Percentiles rank a stretch among this genome's conserved stretches.
Evolutionary conservation across 2,888 invertebrate genomes (phyloP).

Genomic region (Chloroclystis v-ata): DNA sequence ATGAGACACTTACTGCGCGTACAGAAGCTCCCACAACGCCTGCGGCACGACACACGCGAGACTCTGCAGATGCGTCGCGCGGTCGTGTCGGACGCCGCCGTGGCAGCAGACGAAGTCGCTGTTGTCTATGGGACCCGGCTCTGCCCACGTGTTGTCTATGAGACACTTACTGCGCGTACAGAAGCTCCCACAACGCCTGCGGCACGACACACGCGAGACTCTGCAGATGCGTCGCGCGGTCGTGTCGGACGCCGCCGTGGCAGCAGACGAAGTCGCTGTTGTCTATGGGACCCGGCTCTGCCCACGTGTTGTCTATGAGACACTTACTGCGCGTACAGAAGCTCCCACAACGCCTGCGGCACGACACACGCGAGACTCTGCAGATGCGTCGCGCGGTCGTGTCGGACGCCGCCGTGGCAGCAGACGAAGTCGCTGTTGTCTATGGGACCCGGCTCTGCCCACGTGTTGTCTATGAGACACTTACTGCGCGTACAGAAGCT

Average conservation of each 20-base stretch:
- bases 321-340: slow-evolving; percentile 76
- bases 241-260: slow-evolving; percentile 93
- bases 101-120: too few relatives aligned
- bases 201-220: slow-evolving; percentile 85
- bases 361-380: slow-evolving; percentile 85
- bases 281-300: too few relatives aligned
- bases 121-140: too few relatives aligned
- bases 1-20: slow-evolving; percentile 61
- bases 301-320: too few relatives aligned
- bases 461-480: too few relatives aligned
- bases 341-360: slow-evolving; percentile 91
- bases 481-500: too few relatives aligned
- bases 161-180: slow-evolving; percentile 75
- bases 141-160: too few relatives aligned
- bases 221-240: slow-evolving; percentile 82
- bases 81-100: slow-evolving; percentile 91
- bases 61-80: slow-evolving; percentile 82
- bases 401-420: slow-evolving; percentile 92
- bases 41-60: slow-evolving; percentile 87
- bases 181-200: slow-evolving; percentile 90
- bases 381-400: slow-evolving; percentile 84
- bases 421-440: too few relatives aligned
- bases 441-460: too few relatives aligned
- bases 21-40: slow-evolving; percentile 89
- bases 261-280: too few relatives aligned